Evolutionary conservation across 2,797 vertebrate genomes (phyloP).

Genomic region (Psittacula echo): DNA sequence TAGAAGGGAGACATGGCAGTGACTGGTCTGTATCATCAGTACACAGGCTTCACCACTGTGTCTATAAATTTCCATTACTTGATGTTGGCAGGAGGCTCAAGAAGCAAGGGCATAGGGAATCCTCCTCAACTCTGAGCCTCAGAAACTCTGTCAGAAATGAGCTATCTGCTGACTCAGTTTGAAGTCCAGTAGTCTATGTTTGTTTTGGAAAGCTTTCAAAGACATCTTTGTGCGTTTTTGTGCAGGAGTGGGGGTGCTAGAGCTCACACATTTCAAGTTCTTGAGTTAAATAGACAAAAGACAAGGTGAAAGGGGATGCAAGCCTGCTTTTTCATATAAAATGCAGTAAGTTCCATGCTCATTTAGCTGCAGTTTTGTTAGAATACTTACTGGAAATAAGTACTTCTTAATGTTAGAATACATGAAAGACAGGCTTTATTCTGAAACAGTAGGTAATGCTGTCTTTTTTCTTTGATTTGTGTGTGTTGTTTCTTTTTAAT

Average conservation of each 20-base stretch:
- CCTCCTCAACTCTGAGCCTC: neutral
- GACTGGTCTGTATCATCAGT: neutral
- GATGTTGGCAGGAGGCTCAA: neutral
- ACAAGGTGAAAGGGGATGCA: neutral
- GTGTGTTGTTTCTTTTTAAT: constrained; percentile 81
- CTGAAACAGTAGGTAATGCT: constrained; percentile 25
- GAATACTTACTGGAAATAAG: neutral
- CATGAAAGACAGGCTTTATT: neutral
- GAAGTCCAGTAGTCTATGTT: neutral
- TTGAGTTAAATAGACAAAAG: neutral
- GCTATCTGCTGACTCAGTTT: neutral
- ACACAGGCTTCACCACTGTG: rapidly evolving
- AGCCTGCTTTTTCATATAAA: neutral
- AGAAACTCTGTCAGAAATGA: neutral
- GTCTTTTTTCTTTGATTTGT: constrained; percentile 59
- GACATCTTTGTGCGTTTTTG: neutral
- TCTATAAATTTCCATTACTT: neutral
- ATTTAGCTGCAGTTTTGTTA: neutral
- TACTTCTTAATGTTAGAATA: neutral
- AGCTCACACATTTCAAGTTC: neutral
- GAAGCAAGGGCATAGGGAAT: neutral
- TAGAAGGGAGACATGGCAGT: rapidly evolving
- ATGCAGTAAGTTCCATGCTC: rapidly evolving
- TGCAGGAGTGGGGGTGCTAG: neutral
- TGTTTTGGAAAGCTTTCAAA: neutral